Percentiles rank a stretch among this genome's conserved stretches.
These are phyloP conservation scores for Heliconius melpomene DNA, from an alignment of 1,140 invertebrate species.

Conservation along the genomic window DNA sequence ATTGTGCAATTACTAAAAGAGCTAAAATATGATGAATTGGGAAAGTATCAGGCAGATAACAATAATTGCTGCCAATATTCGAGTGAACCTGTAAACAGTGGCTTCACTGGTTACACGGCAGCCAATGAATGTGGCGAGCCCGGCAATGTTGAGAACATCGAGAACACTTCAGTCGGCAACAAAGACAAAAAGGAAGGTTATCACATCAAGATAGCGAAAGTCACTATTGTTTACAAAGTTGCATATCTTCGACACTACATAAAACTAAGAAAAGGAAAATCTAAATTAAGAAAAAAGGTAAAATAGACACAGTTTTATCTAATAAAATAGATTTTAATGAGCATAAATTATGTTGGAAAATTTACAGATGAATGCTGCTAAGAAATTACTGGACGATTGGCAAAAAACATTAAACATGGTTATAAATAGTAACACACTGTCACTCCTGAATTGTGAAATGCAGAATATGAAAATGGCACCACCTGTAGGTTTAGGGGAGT, in stretches of 20 bases:
- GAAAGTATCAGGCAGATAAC: background rate
- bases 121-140: constrained; percentile 34
- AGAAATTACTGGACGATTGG: constrained; percentile 70
- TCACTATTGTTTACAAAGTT: constrained; percentile 74
- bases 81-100: constrained; percentile 6
- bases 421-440: constrained; percentile 54
- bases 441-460: constrained; percentile 54
- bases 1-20: constrained; percentile 62
- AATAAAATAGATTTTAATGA: too few relatives aligned
- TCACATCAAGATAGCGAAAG: constrained; percentile 68
- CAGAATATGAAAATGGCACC: constrained; percentile 52
- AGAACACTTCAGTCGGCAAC: constrained; percentile 56
- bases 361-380: constrained; percentile 68
- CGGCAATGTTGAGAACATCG: constrained; percentile 46
- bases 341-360: background rate
- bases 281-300: constrained; percentile 72
- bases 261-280: constrained; percentile 63
- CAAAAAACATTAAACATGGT: constrained; percentile 66
- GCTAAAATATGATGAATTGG: constrained; percentile 51
- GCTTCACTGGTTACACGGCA: constrained; percentile 35
- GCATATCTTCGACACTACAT: constrained; percentile 71
- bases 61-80: constrained; percentile 13
- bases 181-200: constrained; percentile 56
- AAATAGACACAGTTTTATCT: background rate
- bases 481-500: constrained; percentile 68